Evolutionary conservation across 1,140 invertebrate species (phyloP).

Genomic region (Branchinecta lindahli): DNA sequence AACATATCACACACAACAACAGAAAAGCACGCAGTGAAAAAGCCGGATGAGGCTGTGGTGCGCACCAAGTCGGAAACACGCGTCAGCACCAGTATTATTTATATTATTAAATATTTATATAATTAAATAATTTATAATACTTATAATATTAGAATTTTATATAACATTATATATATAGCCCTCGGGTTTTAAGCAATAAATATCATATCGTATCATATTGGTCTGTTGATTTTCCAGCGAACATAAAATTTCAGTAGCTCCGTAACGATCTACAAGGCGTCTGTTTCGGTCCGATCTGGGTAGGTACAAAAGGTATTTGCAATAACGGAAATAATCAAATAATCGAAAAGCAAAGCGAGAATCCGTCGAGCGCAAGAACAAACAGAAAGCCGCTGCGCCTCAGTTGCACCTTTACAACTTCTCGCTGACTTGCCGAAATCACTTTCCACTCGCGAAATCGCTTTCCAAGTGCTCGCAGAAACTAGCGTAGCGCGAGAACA

Average conservation of each 20-base stretch:
- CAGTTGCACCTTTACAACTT: too few species aligned
- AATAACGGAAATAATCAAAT: constrained; percentile 1
- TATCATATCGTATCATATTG: neutral
- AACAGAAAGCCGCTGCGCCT: too few species aligned
- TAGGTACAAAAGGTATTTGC: constrained; percentile 5
- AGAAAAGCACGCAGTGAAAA: too few species aligned
- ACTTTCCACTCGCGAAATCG: too few species aligned
- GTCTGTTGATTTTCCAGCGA: constrained; percentile 4
- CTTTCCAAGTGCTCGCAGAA: too few species aligned
- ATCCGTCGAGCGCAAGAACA: neutral
- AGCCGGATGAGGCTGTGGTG: too few species aligned
- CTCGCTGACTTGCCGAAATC: too few species aligned
- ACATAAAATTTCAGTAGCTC: constrained; percentile 5
- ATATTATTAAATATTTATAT: too few species aligned
- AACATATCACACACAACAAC: too few species aligned
- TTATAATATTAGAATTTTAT: neutral
- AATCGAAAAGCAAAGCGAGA: neutral
- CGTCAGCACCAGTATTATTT: too few species aligned
- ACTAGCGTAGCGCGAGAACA: too few species aligned
- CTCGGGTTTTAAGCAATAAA: neutral
- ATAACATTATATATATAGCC: neutral
- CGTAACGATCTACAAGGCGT: constrained; percentile 7
- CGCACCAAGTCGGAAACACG: too few species aligned
- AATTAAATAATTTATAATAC: neutral
- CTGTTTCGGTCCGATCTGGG: neutral